These are phyloP conservation scores for Pseudolaguvia tuberculata DNA, from an alignment of 2,113 vertebrate species.

Conservation along the genomic window DNA sequence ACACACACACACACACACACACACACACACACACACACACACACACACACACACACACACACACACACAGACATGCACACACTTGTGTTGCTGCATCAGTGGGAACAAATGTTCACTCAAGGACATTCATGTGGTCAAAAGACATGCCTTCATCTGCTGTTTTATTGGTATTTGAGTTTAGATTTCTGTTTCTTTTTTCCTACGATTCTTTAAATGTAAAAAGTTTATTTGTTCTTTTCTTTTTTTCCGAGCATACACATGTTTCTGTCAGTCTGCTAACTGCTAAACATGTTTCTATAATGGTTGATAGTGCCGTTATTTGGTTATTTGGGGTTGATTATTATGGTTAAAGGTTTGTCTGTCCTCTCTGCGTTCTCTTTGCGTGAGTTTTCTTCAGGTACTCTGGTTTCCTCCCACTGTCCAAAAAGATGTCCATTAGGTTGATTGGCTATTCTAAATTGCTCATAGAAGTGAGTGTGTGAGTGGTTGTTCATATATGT, in stretches of 20 bases:
- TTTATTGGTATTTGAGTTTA: background rate
- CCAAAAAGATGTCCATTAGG: no score
- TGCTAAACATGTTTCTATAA: background rate
- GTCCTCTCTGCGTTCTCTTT: no score
- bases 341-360: no score
- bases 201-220: background rate
- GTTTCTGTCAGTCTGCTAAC: background rate
- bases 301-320: background rate
- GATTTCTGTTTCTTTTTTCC: background rate
- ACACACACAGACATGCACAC: conserved; percentile 30
- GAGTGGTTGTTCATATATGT: no score
- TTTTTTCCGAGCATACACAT: conserved; percentile 7
- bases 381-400: no score
- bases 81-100: conserved; percentile 22
- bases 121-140: conserved; percentile 14
- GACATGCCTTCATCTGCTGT: background rate
- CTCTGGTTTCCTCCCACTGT: no score
- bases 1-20: conserved; percentile 10
- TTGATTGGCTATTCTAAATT: no score
- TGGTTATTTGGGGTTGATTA: background rate
- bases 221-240: background rate
- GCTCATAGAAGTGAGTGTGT: no score
- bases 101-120: conserved; percentile 12
- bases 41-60: background rate
- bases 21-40: conserved; percentile 19